Percentiles rank a stretch among this genome's conserved stretches.
Conservation (phyloP, 1,140 invertebrate genomes). For the Drosophila teissieri region DNA sequence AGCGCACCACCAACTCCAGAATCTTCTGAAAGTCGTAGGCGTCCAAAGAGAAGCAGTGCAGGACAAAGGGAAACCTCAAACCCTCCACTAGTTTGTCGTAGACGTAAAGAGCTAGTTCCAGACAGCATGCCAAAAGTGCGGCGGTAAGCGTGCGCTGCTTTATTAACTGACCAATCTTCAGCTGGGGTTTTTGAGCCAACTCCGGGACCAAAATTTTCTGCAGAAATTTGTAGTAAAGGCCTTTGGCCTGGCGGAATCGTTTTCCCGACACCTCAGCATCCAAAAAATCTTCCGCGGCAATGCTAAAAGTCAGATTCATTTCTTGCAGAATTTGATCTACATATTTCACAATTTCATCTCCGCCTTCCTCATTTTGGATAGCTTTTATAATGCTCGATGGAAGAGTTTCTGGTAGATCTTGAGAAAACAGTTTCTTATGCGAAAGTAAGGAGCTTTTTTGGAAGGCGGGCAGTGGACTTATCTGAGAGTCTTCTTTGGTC, state of each 20-base stretch:
- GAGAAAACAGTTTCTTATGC: constrained; percentile 8
- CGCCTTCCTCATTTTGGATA: constrained; percentile 2
- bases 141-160: constrained; percentile 90
- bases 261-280: not conserved
- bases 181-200: constrained; percentile 88
- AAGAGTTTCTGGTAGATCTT: constrained; percentile 32
- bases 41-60: constrained; percentile 92
- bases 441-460: not conserved
- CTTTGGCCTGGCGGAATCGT: constrained; percentile 31
- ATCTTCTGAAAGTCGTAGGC: constrained; percentile 98
- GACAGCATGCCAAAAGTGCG: constrained; percentile 94
- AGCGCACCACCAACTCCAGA: constrained; percentile 95
- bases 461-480: not conserved
- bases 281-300: not conserved
- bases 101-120: constrained; percentile 96
- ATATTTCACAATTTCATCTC: not conserved
- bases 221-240: constrained; percentile 93
- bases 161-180: constrained; percentile 88
- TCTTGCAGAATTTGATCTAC: constrained; percentile 9
- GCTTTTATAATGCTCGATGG: constrained; percentile 18
- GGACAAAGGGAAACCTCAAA: constrained; percentile 94
- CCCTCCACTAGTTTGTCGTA: constrained; percentile 88
- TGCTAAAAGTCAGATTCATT: constrained; percentile 29
- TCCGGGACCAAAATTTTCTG: constrained; percentile 94
- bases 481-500: not conserved